Percentiles rank a stretch among this genome's conserved stretches.
phyloP scores from a whole-genome alignment of 2,113 vertebrate species.

The Cephalopterus ornatus region DNA sequence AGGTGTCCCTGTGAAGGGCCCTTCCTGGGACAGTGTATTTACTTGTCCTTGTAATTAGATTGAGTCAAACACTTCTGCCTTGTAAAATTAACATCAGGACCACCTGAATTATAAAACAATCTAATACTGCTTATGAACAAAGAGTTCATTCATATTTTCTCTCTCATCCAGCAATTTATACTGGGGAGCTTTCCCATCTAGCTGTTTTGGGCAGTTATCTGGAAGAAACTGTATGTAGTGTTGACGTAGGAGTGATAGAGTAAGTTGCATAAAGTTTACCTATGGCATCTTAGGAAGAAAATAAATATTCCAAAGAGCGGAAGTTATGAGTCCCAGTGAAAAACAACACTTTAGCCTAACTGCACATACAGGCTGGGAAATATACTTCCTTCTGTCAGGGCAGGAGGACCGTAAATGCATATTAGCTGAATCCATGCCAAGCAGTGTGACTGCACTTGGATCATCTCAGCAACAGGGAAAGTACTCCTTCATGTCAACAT shows the following conservation, averaged over 20 bases:
- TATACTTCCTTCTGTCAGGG: conserved; percentile 49
- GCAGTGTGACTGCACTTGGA: conserved; percentile 14
- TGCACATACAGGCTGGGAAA: conserved; percentile 37
- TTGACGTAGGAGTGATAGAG: conserved; percentile 17
- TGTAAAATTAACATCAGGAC: neutral
- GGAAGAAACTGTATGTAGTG: neutral
- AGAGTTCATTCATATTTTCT: neutral
- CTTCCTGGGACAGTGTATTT: neutral
- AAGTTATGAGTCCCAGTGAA: conserved; percentile 53
- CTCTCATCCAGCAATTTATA: neutral
- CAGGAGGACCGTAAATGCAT: conserved; percentile 47
- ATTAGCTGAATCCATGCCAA: conserved; percentile 48
- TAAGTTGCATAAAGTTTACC: conserved; percentile 36
- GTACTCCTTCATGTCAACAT: conserved; percentile 20
- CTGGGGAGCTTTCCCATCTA: neutral
- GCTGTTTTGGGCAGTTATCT: neutral
- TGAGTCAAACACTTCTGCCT: neutral
- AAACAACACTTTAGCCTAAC: conserved; percentile 37
- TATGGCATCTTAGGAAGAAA: conserved; percentile 34
- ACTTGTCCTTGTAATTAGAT: neutral
- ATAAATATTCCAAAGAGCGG: conserved; percentile 45
- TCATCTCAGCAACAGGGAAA: conserved; percentile 1
- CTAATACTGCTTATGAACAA: neutral
- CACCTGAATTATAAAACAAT: neutral
- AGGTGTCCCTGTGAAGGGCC: neutral